Conservation (phyloP, 2,888 invertebrate species). For the Camponotus fellah region DNA sequence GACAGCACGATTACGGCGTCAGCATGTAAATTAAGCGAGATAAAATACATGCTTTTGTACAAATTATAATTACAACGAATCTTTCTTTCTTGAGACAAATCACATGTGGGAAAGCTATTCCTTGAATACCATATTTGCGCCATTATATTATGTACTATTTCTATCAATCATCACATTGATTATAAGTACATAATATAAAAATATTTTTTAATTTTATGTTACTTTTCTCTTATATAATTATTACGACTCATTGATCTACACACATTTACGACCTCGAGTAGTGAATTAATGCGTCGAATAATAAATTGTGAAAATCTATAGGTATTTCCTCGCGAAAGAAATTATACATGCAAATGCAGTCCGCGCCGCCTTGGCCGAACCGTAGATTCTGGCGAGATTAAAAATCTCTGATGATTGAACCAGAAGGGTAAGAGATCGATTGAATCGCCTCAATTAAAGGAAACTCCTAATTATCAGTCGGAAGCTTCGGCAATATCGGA, state of each 20-base stretch:
- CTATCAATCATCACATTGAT: not conserved
- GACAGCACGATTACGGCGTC: slow-evolving; percentile 48
- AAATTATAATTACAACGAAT: slow-evolving; percentile 34
- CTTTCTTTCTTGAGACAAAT: not conserved
- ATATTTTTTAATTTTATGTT: not conserved
- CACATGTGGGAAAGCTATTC: not conserved
- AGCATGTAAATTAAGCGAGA: slow-evolving; percentile 42
- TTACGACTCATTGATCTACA: not conserved
- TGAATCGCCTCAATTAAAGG: slow-evolving; percentile 81
- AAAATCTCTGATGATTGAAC: slow-evolving; percentile 63
- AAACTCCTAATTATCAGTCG: slow-evolving; percentile 82
- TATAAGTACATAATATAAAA: no score
- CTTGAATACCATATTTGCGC: not conserved
- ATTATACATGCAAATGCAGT: slow-evolving; percentile 71
- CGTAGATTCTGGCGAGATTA: slow-evolving; percentile 63
- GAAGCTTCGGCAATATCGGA: slow-evolving; percentile 78
- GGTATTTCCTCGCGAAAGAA: slow-evolving; percentile 53
- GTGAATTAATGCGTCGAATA: slow-evolving; percentile 59
- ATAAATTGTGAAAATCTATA: slow-evolving; percentile 68
- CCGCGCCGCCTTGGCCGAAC: slow-evolving; percentile 56
- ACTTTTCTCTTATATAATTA: not conserved
- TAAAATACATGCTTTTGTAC: slow-evolving; percentile 27
- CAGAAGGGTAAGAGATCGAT: slow-evolving; percentile 68
- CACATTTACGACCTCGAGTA: slow-evolving; percentile 8
- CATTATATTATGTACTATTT: not conserved